Base-by-base conservation (phyloP, 2,113 vertebrate species). In the Hemichromis elongatus region DNA sequence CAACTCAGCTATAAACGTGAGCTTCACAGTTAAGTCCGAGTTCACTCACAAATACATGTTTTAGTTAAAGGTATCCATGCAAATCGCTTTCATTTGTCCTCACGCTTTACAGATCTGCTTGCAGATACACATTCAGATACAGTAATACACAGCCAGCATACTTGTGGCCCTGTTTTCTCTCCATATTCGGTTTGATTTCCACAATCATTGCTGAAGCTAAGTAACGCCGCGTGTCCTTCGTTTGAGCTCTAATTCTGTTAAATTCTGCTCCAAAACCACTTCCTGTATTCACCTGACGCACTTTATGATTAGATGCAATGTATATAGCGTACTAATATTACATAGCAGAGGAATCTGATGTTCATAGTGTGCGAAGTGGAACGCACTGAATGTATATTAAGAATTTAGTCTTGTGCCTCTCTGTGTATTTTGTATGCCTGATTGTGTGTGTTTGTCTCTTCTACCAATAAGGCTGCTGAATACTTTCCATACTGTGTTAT, bases 381-480 rank as follows among this genome's bases (percentile, higher is more conserved):
- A 10, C 55, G 78, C 14, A 52, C 54, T 83, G 91, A 94, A 92
- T 93, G 88, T 94, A 82, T 80, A 82, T 61, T 35, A 35, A 45
- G 7, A 82, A 77, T 19, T 59, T 13, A 85, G 81, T 90, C 37
- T 54, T 66, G 85, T 92, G 86, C 93, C 91, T 92, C 89, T 54
- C 10, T 81, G n/a, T 81, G 50, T 77, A 19, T 2, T 37, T 54
- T n/a, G 30, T 45, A 37, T 87, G 24, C n/a, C 10, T 53, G 59
- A 28, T 7, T 33, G 52, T 77, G 14, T 81, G 37, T 80, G 53
- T 26, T 75, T 75, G 33, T 84, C 14, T 83, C n/a, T 30, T 40
- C 9, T 28, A 55, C 21, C n/a, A 47, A 21, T 59, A 14, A 61
- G 53, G 3, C 54, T 40, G 33, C 79, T 66, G 56, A 79, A 73